These are phyloP conservation scores for Microplitis deprimator DNA, from an alignment of 2,888 invertebrate species.

Conservation along the genomic window DNA sequence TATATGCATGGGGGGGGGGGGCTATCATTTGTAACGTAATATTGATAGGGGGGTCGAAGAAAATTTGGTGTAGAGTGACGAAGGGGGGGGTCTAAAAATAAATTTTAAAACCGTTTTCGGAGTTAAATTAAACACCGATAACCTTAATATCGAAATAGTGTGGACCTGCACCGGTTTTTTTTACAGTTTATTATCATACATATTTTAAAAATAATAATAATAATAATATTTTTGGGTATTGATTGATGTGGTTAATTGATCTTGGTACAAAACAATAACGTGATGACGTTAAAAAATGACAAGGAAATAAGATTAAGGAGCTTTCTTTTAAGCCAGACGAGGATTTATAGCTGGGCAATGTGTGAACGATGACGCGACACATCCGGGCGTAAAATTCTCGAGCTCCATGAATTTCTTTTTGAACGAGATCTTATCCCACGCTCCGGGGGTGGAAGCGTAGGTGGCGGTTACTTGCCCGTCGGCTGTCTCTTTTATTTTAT, in stretches of 20 bases:
- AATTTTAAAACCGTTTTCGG: too few species aligned
- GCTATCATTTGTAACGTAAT: too few species aligned
- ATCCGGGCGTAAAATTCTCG: constrained; percentile 40
- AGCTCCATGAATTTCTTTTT: constrained; percentile 36
- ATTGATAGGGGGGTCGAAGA: too few species aligned
- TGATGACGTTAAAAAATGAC: constrained; percentile 23
- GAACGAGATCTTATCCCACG: constrained; percentile 43
- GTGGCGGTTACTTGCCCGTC: constrained; percentile 36
- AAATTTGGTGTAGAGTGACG: too few species aligned
- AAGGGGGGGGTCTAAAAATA: too few species aligned
- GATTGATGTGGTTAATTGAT: not conserved
- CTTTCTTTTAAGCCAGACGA: constrained; percentile 38
- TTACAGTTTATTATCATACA: too few species aligned
- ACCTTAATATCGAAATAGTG: too few species aligned
- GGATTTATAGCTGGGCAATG: constrained; percentile 41
- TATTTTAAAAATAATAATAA: too few species aligned
- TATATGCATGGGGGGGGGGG: too few species aligned
- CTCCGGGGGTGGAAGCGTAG: constrained; percentile 42
- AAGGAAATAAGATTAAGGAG: constrained; percentile 23
- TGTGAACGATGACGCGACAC: constrained; percentile 44
- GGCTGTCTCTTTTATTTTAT: constrained; percentile 30
- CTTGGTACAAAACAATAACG: constrained; percentile 3
- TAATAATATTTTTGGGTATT: too few species aligned
- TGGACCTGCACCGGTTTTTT: too few species aligned
- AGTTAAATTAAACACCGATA: too few species aligned